Conservation (phyloP, 2,888 invertebrate genomes). For the Leucoptera coffeella region DNA sequence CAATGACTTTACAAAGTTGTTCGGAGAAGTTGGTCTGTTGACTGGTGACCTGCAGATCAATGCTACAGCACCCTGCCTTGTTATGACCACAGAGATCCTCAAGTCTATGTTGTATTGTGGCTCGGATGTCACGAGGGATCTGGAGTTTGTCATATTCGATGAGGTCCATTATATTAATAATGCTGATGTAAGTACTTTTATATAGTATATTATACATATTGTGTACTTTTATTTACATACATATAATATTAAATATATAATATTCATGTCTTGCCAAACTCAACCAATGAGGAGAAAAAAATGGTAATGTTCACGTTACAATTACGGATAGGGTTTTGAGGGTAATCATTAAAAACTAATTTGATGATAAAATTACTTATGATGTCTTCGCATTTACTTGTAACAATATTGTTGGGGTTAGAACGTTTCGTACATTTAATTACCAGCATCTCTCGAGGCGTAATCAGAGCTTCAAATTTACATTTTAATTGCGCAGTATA, state of each 20-base stretch:
- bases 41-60: slow-evolving; percentile 96
- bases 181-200: slow-evolving; percentile 58
- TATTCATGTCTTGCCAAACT: too few species aligned
- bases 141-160: slow-evolving; percentile 98
- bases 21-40: slow-evolving; percentile 87
- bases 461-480: too few species aligned
- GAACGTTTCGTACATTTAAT: too few species aligned
- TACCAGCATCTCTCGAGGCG: too few species aligned
- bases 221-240: slow-evolving; percentile 1
- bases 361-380: background rate
- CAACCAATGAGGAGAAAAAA: too few species aligned
- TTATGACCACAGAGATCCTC: slow-evolving; percentile 99
- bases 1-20: slow-evolving; percentile 89
- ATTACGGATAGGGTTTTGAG: too few species aligned
- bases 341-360: background rate
- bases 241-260: too few species aligned
- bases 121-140: slow-evolving; percentile 86
- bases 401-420: too few species aligned
- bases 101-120: slow-evolving; percentile 95
- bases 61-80: slow-evolving; percentile 86
- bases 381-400: background rate
- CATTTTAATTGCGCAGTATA: too few species aligned
- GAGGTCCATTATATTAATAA: slow-evolving; percentile 99
- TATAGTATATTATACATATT: background rate
- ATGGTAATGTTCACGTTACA: too few species aligned